Percentiles rank a stretch among this genome's conserved stretches.
phyloP scores from a whole-genome alignment of 2,797 vertebrate genomes.

The Poecilia picta region DNA sequence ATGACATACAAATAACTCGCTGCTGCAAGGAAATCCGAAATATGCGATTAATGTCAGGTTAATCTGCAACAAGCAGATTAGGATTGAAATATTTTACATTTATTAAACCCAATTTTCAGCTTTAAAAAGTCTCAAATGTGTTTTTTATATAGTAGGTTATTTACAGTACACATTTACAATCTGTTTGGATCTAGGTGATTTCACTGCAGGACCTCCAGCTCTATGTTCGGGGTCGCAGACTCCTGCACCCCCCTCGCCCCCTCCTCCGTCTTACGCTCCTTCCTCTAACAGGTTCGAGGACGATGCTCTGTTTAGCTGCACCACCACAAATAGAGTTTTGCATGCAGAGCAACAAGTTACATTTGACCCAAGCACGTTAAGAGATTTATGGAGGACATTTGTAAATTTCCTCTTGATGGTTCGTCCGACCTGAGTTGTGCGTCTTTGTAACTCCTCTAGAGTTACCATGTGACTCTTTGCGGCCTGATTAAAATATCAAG shows the following conservation, averaged over 20 bases:
- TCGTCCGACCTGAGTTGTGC: background rate
- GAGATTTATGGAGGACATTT: background rate
- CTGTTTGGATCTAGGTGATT: background rate
- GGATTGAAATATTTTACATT: background rate
- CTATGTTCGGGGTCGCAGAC: background rate
- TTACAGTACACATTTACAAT: background rate
- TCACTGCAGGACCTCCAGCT: background rate
- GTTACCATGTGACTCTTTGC: background rate
- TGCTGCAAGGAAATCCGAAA: background rate
- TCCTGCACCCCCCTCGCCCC: no score
- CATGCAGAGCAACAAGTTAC: background rate
- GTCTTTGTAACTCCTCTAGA: background rate
- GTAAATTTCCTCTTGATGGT: background rate
- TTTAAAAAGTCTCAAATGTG: background rate
- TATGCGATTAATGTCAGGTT: background rate
- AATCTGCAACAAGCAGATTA: background rate
- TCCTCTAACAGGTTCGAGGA: background rate
- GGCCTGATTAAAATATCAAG: background rate
- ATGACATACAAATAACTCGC: conserved; percentile 14
- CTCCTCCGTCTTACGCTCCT: background rate
- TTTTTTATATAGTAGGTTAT: background rate
- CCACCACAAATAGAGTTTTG: background rate
- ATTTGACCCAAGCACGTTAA: background rate
- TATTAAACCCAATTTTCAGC: background rate
- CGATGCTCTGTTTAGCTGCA: background rate